phyloP scores from a whole-genome alignment of 2,113 vertebrate genomes.

The Chiloscyllium plagiosum region DNA sequence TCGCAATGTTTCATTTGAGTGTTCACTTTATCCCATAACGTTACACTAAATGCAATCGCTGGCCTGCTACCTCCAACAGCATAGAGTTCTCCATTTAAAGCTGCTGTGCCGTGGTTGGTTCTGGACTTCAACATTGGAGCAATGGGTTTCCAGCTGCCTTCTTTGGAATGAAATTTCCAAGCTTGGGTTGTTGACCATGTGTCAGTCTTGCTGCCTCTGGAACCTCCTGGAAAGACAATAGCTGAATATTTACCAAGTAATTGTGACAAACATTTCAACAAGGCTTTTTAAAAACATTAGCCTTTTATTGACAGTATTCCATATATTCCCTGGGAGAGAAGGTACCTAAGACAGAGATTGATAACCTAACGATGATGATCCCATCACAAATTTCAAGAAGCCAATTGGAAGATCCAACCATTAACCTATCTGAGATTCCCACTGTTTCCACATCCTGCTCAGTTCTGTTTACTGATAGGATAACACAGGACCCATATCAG shows the following conservation, averaged over 20 bases:
- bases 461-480: not conserved
- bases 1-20: not conserved
- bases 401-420: not conserved
- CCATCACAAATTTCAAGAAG: not conserved
- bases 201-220: constrained; percentile 77
- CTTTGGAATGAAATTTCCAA: constrained; percentile 80
- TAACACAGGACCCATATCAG: not conserved
- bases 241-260: not conserved
- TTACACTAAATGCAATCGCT: not conserved
- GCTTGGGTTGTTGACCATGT: constrained; percentile 90
- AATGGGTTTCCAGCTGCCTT: constrained; percentile 72
- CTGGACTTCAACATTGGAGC: constrained; percentile 82
- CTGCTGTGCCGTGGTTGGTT: constrained; percentile 80
- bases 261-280: not conserved
- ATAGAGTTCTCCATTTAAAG: constrained; percentile 88
- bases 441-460: not conserved
- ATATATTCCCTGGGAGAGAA: not conserved
- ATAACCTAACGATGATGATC: not conserved
- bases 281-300: not conserved
- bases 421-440: not conserved
- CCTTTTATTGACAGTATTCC: not conserved
- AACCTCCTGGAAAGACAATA: constrained; percentile 67
- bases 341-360: not conserved
- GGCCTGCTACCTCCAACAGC: constrained; percentile 75
- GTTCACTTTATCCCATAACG: not conserved